Conservation (phyloP, 1,140 invertebrate species). For the Procambarus clarkii region DNA sequence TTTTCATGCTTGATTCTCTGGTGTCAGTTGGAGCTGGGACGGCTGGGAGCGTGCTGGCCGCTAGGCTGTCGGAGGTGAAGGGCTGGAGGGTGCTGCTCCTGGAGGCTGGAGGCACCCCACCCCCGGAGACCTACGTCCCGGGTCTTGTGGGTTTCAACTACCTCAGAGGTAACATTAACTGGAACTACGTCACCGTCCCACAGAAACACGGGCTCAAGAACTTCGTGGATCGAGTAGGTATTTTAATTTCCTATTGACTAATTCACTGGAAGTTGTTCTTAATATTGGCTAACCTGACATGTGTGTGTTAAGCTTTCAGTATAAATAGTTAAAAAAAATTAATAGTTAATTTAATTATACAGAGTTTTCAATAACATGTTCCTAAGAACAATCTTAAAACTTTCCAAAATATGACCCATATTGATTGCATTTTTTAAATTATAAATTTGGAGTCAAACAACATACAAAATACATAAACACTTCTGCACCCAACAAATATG, state of each 20-base stretch:
- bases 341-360: too few species aligned
- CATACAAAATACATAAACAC: too few species aligned
- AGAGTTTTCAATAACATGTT: too few species aligned
- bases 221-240: background rate
- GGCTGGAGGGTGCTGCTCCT: slow-evolving; percentile 73
- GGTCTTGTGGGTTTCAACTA: slow-evolving; percentile 17
- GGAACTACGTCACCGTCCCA: background rate
- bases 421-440: too few species aligned
- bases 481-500: too few species aligned
- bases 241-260: background rate
- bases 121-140: slow-evolving; percentile 65
- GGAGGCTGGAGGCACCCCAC: slow-evolving; percentile 73
- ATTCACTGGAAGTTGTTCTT: too few species aligned
- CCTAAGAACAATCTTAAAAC: too few species aligned
- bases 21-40: slow-evolving; percentile 72
- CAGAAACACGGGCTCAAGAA: slow-evolving; percentile 42
- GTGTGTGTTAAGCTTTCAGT: too few species aligned
- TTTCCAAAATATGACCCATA: too few species aligned
- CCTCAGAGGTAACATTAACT: slow-evolving; percentile 14
- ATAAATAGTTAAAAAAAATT: too few species aligned
- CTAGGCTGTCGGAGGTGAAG: slow-evolving; percentile 72
- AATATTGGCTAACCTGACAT: too few species aligned
- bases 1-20: background rate
- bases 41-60: slow-evolving; percentile 73
- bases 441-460: too few species aligned